Percentiles rank a stretch among this genome's conserved stretches.
Conservation (phyloP, 2,797 vertebrate species). For the Helarctos malayanus region DNA sequence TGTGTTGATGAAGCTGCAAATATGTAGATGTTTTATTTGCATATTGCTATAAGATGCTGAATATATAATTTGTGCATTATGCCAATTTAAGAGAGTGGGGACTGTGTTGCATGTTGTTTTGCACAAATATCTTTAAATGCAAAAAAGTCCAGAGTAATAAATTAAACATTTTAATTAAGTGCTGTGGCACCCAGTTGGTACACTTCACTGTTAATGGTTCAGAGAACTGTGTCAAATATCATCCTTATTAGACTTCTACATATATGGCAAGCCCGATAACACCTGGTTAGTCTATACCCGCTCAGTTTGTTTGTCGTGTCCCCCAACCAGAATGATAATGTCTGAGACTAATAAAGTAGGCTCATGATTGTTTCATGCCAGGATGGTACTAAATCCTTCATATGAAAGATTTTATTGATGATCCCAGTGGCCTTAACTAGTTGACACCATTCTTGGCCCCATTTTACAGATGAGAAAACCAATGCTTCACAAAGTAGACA, state of each 20-base stretch:
- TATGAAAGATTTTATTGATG: neutral
- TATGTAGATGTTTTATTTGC: slow-evolving; percentile 41
- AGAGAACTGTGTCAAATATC: slow-evolving; percentile 30
- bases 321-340: neutral
- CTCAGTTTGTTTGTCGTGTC: neutral
- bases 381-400: neutral
- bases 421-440: neutral
- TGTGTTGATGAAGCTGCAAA: slow-evolving; percentile 28
- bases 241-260: slow-evolving; percentile 23
- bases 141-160: slow-evolving; percentile 61
- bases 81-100: slow-evolving; percentile 27
- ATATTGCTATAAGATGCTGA: slow-evolving; percentile 26
- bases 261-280: neutral
- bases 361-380: neutral
- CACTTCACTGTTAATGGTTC: neutral
- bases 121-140: slow-evolving; percentile 52
- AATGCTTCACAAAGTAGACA: neutral
- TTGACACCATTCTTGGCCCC: neutral
- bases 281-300: neutral
- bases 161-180: slow-evolving; percentile 72
- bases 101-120: slow-evolving; percentile 52
- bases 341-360: neutral
- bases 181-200: neutral
- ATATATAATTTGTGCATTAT: slow-evolving; percentile 57
- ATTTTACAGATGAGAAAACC: slow-evolving; percentile 49